phyloP scores from a whole-genome alignment of 2,888 invertebrate genomes.

The Gastracanthus pulcherrimus region DNA sequence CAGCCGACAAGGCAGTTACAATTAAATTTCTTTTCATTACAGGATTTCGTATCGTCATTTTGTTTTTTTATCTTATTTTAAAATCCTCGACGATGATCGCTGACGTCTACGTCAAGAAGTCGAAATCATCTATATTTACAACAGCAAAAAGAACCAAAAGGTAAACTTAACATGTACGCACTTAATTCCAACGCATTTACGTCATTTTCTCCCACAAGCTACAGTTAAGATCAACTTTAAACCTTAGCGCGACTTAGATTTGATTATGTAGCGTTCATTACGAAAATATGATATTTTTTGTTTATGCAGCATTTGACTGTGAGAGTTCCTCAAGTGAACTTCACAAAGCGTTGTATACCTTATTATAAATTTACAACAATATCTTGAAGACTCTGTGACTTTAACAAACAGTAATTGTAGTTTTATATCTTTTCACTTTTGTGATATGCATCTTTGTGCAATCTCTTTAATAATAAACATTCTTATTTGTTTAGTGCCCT shows the following conservation, averaged over 20 bases:
- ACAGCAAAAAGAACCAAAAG: constrained; percentile 46
- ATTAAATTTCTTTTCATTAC: constrained; percentile 31
- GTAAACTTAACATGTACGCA: constrained; percentile 45
- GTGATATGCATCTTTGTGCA: constrained; percentile 55
- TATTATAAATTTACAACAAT: constrained; percentile 52
- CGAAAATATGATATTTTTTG: constrained; percentile 47
- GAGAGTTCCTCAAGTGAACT: constrained; percentile 44
- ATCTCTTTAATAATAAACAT: constrained; percentile 25
- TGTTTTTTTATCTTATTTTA: constrained; percentile 8
- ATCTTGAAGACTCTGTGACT: constrained; percentile 57
- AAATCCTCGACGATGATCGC: constrained; percentile 39
- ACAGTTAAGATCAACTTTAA: constrained; percentile 48
- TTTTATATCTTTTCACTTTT: constrained; percentile 38
- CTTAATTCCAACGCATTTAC: constrained; percentile 50
- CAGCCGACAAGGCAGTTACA: constrained; percentile 56
- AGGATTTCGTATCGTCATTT: constrained; percentile 35
- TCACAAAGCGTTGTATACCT: constrained; percentile 45
- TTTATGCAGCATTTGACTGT: constrained; percentile 29
- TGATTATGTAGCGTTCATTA: constrained; percentile 54
- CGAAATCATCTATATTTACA: constrained; percentile 49
- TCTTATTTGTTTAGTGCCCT: constrained; percentile 36
- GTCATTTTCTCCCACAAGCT: constrained; percentile 23
- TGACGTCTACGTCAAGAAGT: constrained; percentile 55
- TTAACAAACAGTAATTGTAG: constrained; percentile 48
- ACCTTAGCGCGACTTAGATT: constrained; percentile 43